These are phyloP conservation scores for Sebastes umbrosus DNA, from an alignment of 2,797 vertebrate species.

Conservation along the genomic window DNA sequence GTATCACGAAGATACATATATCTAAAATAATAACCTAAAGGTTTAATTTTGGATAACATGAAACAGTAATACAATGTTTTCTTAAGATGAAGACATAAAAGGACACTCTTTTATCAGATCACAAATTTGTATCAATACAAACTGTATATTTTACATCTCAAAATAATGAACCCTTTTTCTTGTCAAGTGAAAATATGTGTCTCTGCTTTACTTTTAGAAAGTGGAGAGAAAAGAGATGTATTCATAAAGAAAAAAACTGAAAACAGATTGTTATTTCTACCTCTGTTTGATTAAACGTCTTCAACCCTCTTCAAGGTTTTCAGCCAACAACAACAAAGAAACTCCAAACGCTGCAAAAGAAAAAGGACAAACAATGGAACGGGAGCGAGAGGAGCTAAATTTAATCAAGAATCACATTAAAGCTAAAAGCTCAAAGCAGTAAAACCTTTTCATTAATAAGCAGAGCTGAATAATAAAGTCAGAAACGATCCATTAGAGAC, in stretches of 20 bases:
- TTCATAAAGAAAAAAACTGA: background rate
- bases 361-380: constrained; percentile 18
- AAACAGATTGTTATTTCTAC: background rate
- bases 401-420: constrained; percentile 59
- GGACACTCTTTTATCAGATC: background rate
- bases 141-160: background rate
- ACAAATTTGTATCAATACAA: background rate
- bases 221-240: background rate
- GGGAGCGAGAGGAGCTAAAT: constrained; percentile 23
- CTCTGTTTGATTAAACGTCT: background rate
- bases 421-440: constrained; percentile 44
- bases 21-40: background rate
- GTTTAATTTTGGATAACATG: background rate
- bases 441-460: constrained; percentile 57
- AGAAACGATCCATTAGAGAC: constrained; percentile 47
- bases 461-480: constrained; percentile 50
- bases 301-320: constrained; percentile 8
- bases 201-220: background rate
- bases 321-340: background rate
- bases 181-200: background rate
- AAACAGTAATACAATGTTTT: background rate
- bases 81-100: background rate
- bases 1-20: background rate
- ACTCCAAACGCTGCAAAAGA: background rate
- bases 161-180: background rate